These are phyloP conservation scores for Geococcyx californianus DNA, from an alignment of 2,113 vertebrate genomes.

Conservation along the genomic window DNA sequence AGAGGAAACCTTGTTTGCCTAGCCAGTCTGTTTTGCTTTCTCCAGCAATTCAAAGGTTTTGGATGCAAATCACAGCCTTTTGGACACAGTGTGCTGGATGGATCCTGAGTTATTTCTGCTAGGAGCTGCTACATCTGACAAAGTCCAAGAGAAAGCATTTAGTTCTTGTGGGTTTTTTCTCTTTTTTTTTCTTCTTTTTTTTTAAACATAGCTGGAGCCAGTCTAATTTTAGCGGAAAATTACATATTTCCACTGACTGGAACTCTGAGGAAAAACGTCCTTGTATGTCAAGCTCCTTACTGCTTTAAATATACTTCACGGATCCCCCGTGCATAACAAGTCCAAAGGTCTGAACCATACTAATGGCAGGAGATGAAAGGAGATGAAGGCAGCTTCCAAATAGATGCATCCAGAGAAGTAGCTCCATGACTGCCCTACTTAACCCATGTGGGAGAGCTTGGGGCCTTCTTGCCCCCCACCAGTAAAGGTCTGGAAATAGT, in stretches of 20 bases:
- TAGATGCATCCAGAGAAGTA: neutral
- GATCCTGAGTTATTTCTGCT: neutral
- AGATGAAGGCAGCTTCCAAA: neutral
- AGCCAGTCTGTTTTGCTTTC: neutral
- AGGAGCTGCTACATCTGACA: neutral
- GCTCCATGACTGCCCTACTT: neutral
- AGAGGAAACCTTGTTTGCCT: neutral
- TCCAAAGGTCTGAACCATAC: neutral
- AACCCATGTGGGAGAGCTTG: neutral
- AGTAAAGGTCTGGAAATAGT: neutral
- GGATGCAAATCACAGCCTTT: slow-evolving; percentile 1
- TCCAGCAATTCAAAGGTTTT: neutral
- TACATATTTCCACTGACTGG: slow-evolving; percentile 14
- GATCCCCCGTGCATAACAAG: neutral
- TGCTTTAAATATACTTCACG: neutral
- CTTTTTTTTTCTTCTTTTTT: neutral
- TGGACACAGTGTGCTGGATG: neutral
- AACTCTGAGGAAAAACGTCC: neutral
- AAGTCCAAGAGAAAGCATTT: neutral
- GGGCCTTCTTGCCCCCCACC: neutral
- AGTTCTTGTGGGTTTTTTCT: neutral
- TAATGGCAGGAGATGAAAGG: neutral
- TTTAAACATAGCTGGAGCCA: neutral
- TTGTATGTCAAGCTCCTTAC: neutral
- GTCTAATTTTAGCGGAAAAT: slow-evolving; percentile 56